Percentiles rank a stretch among this genome's conserved stretches.
Conservation (phyloP, 2,113 vertebrate species). For the Alligator mississippiensis region DNA sequence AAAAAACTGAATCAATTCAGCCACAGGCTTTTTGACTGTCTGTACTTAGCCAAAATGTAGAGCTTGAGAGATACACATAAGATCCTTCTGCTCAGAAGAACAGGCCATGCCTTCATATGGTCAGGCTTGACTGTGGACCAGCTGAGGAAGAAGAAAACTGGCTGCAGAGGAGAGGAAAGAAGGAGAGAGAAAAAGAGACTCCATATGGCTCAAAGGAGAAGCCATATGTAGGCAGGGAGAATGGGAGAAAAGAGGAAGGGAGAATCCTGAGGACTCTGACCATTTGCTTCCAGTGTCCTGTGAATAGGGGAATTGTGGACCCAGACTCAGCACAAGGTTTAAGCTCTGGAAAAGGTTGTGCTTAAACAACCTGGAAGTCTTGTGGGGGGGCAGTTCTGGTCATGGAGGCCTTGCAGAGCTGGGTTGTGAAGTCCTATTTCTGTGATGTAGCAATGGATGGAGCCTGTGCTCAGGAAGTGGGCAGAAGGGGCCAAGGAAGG, state of each 20-base stretch:
- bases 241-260: neutral
- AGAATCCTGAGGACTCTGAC: neutral
- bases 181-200: neutral
- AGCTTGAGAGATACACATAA: neutral
- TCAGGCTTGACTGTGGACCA: constrained; percentile 9
- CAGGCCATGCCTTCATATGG: neutral
- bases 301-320: too few relatives aligned
- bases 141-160: neutral
- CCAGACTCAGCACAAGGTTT: too few relatives aligned
- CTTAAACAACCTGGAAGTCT: too few relatives aligned
- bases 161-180: neutral
- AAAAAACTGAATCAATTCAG: too few relatives aligned
- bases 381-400: too few relatives aligned
- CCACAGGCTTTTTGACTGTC: neutral
- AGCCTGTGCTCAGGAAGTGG: too few relatives aligned
- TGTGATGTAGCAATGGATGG: too few relatives aligned
- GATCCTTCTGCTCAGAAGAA: neutral
- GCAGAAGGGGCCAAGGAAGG: neutral
- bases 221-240: neutral
- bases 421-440: too few relatives aligned
- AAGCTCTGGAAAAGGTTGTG: too few relatives aligned
- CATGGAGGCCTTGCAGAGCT: too few relatives aligned
- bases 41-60: neutral
- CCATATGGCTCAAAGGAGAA: neutral
- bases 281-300: neutral